Evolutionary conservation across 2,113 vertebrate genomes (phyloP).

Genomic region (Hemichromis elongatus): DNA sequence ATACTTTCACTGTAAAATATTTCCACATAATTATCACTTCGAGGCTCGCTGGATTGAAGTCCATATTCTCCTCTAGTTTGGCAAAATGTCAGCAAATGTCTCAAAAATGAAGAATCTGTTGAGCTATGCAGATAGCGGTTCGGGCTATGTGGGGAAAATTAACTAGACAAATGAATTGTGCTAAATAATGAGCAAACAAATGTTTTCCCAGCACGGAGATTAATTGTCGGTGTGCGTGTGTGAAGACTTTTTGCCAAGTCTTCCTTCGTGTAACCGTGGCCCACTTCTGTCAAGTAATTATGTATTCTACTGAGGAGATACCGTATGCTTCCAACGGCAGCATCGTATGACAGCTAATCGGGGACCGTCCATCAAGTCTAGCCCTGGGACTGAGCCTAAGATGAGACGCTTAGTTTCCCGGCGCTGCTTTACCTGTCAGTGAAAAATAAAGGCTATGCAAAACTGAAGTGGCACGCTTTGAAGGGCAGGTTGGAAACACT

Average conservation of each 20-base stretch:
- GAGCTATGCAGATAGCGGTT: neutral
- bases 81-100: neutral
- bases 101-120: neutral
- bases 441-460: neutral
- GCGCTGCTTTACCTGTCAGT: constrained; percentile 19
- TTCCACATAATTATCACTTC: neutral
- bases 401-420: constrained; percentile 7
- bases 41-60: neutral
- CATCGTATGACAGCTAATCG: constrained; percentile 45
- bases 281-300: constrained; percentile 57
- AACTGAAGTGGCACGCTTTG: constrained; percentile 2
- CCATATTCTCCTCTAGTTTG: neutral
- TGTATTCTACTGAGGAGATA: constrained; percentile 11
- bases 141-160: neutral
- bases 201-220: neutral
- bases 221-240: neutral
- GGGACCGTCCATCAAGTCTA: neutral
- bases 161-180: neutral
- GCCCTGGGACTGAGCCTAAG: constrained; percentile 12
- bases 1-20: neutral
- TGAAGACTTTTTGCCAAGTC: neutral
- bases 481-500: neutral
- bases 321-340: neutral
- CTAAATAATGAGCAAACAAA: neutral
- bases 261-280: constrained; percentile 5